Evolutionary conservation across 2,797 vertebrate species (phyloP).

Genomic region (Megaceryle alcyon): DNA sequence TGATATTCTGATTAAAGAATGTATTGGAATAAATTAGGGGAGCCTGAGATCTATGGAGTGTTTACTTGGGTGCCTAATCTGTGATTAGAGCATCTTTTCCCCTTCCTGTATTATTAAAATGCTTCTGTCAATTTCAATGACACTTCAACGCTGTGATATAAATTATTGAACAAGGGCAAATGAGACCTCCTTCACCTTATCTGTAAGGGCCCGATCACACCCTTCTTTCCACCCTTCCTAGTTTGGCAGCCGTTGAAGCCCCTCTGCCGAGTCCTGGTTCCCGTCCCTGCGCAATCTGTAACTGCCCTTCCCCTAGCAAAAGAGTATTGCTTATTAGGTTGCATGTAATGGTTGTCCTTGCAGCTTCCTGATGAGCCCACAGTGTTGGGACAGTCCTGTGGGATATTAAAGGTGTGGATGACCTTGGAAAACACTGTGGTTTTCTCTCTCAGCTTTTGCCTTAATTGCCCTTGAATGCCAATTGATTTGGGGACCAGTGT

Average conservation of each 20-base stretch:
- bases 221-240: background rate
- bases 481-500: rapidly evolving
- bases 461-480: background rate
- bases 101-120: background rate
- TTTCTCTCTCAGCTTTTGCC: background rate
- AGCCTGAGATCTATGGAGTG: background rate
- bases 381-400: background rate
- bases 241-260: background rate
- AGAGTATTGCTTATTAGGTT: background rate
- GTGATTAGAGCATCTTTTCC: background rate
- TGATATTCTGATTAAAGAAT: background rate
- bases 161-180: slow-evolving; percentile 28
- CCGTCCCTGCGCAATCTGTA: background rate
- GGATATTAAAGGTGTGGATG: background rate
- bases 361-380: background rate
- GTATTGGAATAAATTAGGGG: background rate
- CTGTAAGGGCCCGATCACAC: background rate
- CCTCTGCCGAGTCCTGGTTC: background rate
- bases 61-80: background rate
- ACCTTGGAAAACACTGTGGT: background rate
- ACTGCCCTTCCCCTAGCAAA: background rate
- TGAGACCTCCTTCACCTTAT: background rate
- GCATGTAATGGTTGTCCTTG: background rate
- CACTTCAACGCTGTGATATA: background rate
- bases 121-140: background rate